phyloP scores from a whole-genome alignment of 2,113 vertebrate species.

The Riparia riparia region DNA sequence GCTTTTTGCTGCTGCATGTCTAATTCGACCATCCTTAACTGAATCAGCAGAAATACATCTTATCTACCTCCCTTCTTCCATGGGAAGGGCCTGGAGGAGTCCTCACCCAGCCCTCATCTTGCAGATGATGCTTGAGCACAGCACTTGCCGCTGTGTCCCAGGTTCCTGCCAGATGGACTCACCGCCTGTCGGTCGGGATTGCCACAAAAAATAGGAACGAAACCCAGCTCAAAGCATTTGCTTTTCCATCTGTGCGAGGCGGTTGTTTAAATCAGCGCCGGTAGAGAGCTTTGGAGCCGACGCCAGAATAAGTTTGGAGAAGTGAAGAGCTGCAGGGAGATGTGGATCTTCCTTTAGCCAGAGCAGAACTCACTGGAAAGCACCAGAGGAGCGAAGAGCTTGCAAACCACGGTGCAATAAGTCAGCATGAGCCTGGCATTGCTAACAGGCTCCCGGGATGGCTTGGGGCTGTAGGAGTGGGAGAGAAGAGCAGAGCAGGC shows the following conservation, averaged over 20 bases:
- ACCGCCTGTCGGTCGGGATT: neutral
- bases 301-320: neutral
- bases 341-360: neutral
- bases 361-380: neutral
- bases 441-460: neutral
- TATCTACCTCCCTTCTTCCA: neutral
- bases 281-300: neutral
- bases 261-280: neutral
- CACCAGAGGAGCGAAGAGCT: neutral
- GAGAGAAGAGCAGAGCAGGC: neutral
- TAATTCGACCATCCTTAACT: neutral
- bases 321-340: neutral
- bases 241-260: conserved; percentile 50
- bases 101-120: neutral
- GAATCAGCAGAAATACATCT: neutral
- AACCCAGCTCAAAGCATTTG: conserved; percentile 24
- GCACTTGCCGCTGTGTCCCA: neutral
- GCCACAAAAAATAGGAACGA: neutral
- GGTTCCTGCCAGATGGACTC: conserved; percentile 43
- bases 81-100: neutral
- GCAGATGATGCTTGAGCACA: neutral
- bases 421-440: neutral
- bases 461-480: neutral
- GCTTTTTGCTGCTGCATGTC: neutral
- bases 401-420: accelerated